Conservation (phyloP, 1,140 invertebrate genomes). For the Papilio xuthus region DNA sequence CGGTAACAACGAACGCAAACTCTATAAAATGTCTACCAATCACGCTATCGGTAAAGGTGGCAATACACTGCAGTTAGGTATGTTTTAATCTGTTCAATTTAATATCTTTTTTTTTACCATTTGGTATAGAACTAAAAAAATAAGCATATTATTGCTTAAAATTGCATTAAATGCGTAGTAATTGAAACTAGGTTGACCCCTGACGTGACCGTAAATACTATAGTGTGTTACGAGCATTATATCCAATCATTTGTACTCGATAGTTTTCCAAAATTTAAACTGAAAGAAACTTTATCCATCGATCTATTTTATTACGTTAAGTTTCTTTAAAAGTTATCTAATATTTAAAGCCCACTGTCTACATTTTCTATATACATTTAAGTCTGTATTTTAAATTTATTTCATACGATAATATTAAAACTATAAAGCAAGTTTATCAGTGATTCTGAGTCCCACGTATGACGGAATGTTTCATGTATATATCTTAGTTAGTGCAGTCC, state of each 20-base stretch:
- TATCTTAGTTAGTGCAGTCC: constrained; percentile 53
- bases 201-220: not conserved
- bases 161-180: too few species aligned
- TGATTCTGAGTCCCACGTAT: constrained; percentile 21
- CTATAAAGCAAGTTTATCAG: constrained; percentile 21
- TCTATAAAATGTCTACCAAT: constrained; percentile 21
- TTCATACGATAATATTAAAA: not conserved
- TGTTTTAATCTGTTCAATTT: not conserved
- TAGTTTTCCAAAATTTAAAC: not conserved
- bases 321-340: not conserved
- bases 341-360: not conserved
- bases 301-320: not conserved
- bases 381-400: not conserved
- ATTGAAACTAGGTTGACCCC: not conserved
- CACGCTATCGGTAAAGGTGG: constrained; percentile 13
- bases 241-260: not conserved
- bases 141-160: too few species aligned
- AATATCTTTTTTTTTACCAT: not conserved
- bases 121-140: too few species aligned
- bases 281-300: not conserved
- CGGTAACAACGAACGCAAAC: not conserved
- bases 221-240: not conserved
- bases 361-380: not conserved
- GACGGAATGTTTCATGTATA: constrained; percentile 62
- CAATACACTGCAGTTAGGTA: not conserved